Percentiles rank a stretch among this genome's conserved stretches.
Evolutionary conservation across 37 sponge, comb jelly and placozoan genomes (phyloP).

Genomic region (Spongilla lacustris): DNA sequence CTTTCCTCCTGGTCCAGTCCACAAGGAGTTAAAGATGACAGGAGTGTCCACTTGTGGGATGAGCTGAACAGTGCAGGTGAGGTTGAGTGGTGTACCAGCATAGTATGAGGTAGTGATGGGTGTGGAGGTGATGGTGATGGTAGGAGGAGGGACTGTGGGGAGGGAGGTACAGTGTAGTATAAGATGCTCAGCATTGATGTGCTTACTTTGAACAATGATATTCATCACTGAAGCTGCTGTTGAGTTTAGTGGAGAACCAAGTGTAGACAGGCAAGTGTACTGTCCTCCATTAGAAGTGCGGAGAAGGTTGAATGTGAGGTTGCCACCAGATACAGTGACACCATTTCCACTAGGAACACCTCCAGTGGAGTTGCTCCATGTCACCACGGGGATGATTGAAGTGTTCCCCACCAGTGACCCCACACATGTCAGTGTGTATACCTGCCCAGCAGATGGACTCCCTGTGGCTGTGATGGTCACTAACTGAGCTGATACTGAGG

Average conservation of each 20-base stretch:
- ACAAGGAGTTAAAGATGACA: too few relatives aligned
- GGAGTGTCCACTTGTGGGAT: too few relatives aligned
- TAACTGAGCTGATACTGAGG: background rate
- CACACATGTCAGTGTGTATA: background rate
- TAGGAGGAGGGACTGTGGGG: background rate
- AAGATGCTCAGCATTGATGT: background rate
- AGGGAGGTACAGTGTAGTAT: background rate
- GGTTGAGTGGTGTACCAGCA: too few relatives aligned
- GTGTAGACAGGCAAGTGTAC: slow-evolving; percentile 32
- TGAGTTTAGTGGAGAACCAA: background rate
- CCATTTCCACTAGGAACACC: background rate
- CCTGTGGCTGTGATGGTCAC: background rate
- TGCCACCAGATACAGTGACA: background rate
- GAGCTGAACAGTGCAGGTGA: too few relatives aligned
- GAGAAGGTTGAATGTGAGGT: slow-evolving; percentile 17
- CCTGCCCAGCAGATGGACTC: background rate
- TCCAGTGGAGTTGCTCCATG: background rate
- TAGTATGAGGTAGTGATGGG: too few relatives aligned
- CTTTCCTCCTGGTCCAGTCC: too few relatives aligned
- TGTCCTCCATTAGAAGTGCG: slow-evolving; percentile 37
- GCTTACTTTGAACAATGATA: slow-evolving; percentile 36
- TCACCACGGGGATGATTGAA: background rate
- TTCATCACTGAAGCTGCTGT: background rate
- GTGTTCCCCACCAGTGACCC: background rate
- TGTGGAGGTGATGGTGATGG: background rate